These are phyloP conservation scores for Muscicapa striata DNA, from an alignment of 2,797 vertebrate genomes.

Conservation along the genomic window DNA sequence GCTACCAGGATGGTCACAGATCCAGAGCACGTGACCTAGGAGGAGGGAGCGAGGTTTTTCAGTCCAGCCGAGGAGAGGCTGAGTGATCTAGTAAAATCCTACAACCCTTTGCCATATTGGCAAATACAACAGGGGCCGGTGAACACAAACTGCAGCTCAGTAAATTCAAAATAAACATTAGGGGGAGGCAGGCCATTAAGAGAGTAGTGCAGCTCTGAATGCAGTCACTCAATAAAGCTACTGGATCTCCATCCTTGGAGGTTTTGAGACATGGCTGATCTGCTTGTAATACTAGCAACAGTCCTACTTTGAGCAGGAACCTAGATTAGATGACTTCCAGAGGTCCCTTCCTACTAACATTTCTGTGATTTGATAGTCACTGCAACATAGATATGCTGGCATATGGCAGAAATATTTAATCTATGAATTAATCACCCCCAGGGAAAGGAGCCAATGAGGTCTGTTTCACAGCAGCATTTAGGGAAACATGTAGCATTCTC, in stretches of 20 bases:
- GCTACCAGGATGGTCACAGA: neutral
- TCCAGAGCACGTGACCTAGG: neutral
- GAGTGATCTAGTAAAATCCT: neutral
- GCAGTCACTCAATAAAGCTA: neutral
- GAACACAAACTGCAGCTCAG: neutral
- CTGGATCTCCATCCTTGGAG: neutral
- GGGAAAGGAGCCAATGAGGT: neutral
- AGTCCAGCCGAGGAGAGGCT: neutral
- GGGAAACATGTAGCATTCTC: neutral
- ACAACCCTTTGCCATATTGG: neutral
- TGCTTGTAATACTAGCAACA: neutral
- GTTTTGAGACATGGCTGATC: neutral
- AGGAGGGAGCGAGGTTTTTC: neutral
- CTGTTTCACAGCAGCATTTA: neutral
- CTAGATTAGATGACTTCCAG: neutral
- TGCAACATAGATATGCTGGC: neutral
- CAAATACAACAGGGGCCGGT: neutral
- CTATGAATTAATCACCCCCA: neutral
- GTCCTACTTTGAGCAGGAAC: neutral
- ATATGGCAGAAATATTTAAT: conserved; percentile 1
- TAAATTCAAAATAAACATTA: neutral
- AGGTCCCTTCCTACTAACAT: neutral
- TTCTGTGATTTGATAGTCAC: neutral
- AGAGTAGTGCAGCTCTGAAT: neutral
- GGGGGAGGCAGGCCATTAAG: neutral